Evolutionary conservation across 2,888 invertebrate species (phyloP), one percentile per base, ranked within the genome.

Genomic region (Megastigmus dorsalis): DNA sequence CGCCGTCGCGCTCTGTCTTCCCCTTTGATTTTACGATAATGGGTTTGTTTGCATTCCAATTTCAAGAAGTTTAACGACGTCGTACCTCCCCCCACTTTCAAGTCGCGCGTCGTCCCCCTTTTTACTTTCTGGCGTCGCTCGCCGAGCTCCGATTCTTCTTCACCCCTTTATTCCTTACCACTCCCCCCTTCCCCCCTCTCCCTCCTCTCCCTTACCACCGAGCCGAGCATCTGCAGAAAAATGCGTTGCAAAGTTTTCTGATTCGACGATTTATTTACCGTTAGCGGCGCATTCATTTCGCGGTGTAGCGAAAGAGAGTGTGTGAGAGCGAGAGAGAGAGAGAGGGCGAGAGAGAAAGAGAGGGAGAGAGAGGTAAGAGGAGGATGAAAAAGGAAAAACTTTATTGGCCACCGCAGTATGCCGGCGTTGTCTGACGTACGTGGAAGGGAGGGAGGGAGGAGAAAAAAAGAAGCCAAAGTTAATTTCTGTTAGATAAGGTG

Each of bases 21-120:
- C 82, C 82, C 79, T 83, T 84, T 84, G 83, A 82, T 83, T 84
- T 83, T 79, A 80, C 81, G 82, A 82, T 86, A 85, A 86, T 85
- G 80, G 84, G 81, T 85, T 84, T 83, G 85, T 85, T 85, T 85
- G 84, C 81, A 81, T 84, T 83, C 81, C 81, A 84, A 83, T 85
- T 85, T 81, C 80, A 81, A 84, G 80, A 83, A 84, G 81, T 83
- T 82, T 82, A 81, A 82, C 82, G 80, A 81, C 79, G 79, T 80
- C 79, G 75, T 57, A 62, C 71, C 79, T 75, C 45, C 77, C 77
- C 78, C 69, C 38, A 7, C 74, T 59, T 70, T 62, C n/a, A n/a
- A n/a, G 67, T 45, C 68, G 43, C 66, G 23, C 50, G 41, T 66
- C 60, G 59, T 54, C 15, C 38, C 65, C 74, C 66, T 67, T 67